These are phyloP conservation scores for Pyralis farinalis DNA, from an alignment of 2,888 invertebrate genomes.

Conservation along the genomic window DNA sequence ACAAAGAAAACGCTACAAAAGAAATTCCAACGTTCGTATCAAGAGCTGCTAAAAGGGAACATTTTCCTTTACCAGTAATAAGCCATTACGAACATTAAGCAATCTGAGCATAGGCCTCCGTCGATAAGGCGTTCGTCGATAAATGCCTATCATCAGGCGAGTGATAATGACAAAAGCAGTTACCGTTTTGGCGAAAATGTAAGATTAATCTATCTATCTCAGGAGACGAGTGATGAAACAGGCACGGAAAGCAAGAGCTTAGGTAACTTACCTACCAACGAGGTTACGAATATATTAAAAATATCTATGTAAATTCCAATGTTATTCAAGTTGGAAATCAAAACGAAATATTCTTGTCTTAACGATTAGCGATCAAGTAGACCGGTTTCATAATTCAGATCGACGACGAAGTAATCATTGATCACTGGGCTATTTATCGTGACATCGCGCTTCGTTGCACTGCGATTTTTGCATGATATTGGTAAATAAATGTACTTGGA, in stretches of 20 bases:
- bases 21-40: not conserved
- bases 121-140: conserved; percentile 12
- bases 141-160: conserved; percentile 9
- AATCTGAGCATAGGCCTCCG: conserved; percentile 13
- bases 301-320: too few species aligned
- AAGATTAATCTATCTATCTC: not conserved
- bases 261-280: not conserved
- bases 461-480: too few species aligned
- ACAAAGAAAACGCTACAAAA: not conserved
- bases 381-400: too few species aligned
- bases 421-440: too few species aligned
- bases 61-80: conserved; percentile 3
- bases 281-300: too few species aligned
- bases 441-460: too few species aligned
- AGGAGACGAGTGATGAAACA: not conserved
- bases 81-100: conserved; percentile 15
- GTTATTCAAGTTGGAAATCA: too few species aligned
- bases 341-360: too few species aligned
- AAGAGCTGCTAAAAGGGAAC: too few species aligned
- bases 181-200: conserved; percentile 3
- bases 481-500: too few species aligned
- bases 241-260: not conserved
- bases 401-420: too few species aligned
- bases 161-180: conserved; percentile 15
- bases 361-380: too few species aligned